Conservation (phyloP, 1,140 invertebrate genomes). For the Euura lappo region DNA sequence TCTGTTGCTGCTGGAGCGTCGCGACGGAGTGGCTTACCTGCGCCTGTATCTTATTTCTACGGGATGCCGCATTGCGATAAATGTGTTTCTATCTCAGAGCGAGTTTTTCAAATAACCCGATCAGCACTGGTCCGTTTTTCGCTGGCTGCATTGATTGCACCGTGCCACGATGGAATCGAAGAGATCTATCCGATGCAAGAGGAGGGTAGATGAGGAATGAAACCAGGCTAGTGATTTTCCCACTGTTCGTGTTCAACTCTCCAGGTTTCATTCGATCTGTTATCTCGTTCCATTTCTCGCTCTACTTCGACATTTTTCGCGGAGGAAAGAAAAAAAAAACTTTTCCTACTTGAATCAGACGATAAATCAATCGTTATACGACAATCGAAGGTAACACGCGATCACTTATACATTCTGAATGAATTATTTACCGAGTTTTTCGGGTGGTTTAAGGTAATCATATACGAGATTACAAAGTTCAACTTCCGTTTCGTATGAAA, state of each 20-base stretch:
- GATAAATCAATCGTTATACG: neutral
- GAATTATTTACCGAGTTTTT: neutral
- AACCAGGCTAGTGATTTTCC: slow-evolving; percentile 5
- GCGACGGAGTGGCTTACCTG: too few species aligned
- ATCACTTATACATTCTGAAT: neutral
- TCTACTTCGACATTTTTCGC: too few species aligned
- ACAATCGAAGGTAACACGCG: neutral
- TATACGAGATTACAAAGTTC: neutral
- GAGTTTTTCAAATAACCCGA: neutral
- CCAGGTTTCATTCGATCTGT: too few species aligned
- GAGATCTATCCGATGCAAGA: neutral
- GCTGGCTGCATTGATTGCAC: neutral
- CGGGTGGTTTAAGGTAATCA: neutral
- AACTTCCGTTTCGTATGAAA: neutral
- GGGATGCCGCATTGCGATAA: neutral
- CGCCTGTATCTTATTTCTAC: too few species aligned
- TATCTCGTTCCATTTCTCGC: too few species aligned
- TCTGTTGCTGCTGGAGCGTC: slow-evolving; percentile 14
- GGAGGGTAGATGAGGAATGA: neutral
- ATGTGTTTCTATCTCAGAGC: neutral
- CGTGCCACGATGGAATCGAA: neutral
- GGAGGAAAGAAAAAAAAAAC: too few species aligned
- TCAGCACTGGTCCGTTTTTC: neutral
- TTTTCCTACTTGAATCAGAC: too few species aligned
- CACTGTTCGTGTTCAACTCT: neutral